Conservation (phyloP, 2,797 vertebrate species). For the Darevskia nairensis region DNA sequence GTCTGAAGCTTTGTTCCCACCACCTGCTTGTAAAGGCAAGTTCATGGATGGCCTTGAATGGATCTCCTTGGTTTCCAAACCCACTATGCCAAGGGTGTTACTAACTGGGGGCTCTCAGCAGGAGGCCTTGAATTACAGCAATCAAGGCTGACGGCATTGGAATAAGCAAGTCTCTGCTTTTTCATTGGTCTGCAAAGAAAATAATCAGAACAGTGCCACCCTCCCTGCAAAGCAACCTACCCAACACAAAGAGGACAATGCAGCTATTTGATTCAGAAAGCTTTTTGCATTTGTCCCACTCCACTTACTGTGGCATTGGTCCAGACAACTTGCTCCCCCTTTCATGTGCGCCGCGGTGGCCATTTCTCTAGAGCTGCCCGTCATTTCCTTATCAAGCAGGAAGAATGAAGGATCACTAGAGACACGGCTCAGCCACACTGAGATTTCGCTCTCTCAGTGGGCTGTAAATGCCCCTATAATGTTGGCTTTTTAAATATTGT, state of each 20-base stretch:
- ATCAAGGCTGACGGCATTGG: neutral
- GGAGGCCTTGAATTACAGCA: neutral
- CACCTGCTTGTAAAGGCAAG: neutral
- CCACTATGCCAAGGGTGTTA: neutral
- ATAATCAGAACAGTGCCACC: neutral
- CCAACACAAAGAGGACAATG: neutral
- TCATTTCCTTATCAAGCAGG: constrained; percentile 69
- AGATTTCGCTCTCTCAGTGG: constrained; percentile 69
- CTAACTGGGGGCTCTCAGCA: constrained; percentile 30
- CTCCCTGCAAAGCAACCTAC: neutral
- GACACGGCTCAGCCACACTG: constrained; percentile 65
- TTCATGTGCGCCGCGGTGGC: constrained; percentile 55
- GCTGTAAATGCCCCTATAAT: constrained; percentile 77
- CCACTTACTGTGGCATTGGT: neutral
- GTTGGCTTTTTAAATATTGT: constrained; percentile 75
- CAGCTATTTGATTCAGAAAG: constrained; percentile 27
- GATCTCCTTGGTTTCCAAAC: constrained; percentile 5
- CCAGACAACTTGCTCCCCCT: constrained; percentile 51
- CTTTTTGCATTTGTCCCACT: constrained; percentile 52
- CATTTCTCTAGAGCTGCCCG: constrained; percentile 67
- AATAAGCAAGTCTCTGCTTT: constrained; percentile 8
- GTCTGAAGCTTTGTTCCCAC: constrained; percentile 3
- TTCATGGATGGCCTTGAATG: neutral
- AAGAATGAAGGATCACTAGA: constrained; percentile 62
- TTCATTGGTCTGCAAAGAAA: constrained; percentile 17